Base-by-base conservation (phyloP, 2,113 vertebrate genomes). In the Poeciliopsis prolifica region DNA sequence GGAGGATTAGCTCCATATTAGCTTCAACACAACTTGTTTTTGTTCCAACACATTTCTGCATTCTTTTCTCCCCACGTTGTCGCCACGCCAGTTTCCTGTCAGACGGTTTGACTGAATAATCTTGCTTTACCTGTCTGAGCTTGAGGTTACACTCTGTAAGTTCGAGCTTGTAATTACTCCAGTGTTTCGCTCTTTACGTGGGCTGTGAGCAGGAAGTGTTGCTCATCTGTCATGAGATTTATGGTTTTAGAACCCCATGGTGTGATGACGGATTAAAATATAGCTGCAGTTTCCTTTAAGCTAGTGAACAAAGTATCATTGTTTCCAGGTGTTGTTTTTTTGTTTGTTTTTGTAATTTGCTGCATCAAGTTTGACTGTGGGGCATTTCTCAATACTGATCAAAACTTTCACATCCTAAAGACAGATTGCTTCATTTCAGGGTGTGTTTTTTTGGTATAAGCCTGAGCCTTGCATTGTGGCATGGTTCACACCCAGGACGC, bases 371-470 rank as follows among this genome's bases (percentile, higher is more conserved):
- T 76, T 73, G 26, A 83, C 44, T 24, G 24, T 75, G 37, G 70
- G 24, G 51, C 9, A n/a, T 82, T 79, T 80, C 72, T 51, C 54
- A 64, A 8, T 19, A 48, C 15, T 61, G 63, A 29, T 72, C 19
- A 35, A 65, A 63, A 75, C 81, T 68, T 83, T 81, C 84, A 82
- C 80, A 84, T 85, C 81, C 74, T 63, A 44, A 69, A 70, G 63
- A 29, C 40, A 61, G 3, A 5, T 60, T 76, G 35, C 80, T 67
- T 62, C 15, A 26, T 42, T 26, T 48, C 5, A 9, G 37, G 60
- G 77, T 68, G 66, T 63, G 13, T 77, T 14, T 74, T 74, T 65
- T 30, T 62, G 35, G 13, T 64, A 19, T 61, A 19, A 12, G 30
- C 61, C 65, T 48, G 28, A 64, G 61, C 17, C 28, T 22, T 0